Percentiles rank a stretch among this genome's conserved stretches.
Conservation (phyloP, 1,140 invertebrate species). For the Bombyx mori region DNA sequence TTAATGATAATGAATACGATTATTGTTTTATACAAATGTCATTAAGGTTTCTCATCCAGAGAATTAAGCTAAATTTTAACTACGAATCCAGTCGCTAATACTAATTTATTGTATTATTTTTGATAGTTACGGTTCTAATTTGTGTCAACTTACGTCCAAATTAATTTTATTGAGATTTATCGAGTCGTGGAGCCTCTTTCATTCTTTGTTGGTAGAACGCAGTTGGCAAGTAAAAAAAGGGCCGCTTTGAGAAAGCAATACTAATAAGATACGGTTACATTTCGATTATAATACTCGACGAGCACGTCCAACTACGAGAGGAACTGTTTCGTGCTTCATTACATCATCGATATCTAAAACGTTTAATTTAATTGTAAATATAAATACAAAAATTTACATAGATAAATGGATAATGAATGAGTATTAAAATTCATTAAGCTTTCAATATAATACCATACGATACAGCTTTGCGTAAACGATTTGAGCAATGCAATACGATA, state of each 20-base stretch:
- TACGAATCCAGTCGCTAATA: conserved; percentile 29
- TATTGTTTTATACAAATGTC: too few species aligned
- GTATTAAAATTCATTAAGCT: conserved; percentile 1
- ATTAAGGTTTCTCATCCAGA: too few species aligned
- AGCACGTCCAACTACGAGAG: conserved; percentile 40
- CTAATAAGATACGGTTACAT: conserved; percentile 10
- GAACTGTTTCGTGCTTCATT: conserved; percentile 63
- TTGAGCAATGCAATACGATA: conserved; percentile 56
- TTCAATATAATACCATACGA: not conserved
- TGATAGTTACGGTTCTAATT: conserved; percentile 37
- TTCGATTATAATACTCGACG: conserved; percentile 26
- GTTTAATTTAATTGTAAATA: too few species aligned
- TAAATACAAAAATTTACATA: too few species aligned
- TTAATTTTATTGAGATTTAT: conserved; percentile 26
- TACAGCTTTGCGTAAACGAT: conserved; percentile 18
- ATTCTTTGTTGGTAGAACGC: conserved; percentile 23
- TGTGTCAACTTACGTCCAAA: conserved; percentile 35
- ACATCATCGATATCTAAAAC: conserved; percentile 51
- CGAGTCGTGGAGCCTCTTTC: conserved; percentile 32
- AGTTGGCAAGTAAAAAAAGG: conserved; percentile 35
- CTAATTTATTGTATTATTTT: conserved; percentile 55
- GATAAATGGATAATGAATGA: conserved; percentile 6
- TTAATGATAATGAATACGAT: too few species aligned
- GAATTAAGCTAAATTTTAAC: conserved; percentile 15
- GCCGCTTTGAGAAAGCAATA: conserved; percentile 42